Conservation (phyloP, 2,113 vertebrate genomes). For the Mesoclemmys tuberculata region DNA sequence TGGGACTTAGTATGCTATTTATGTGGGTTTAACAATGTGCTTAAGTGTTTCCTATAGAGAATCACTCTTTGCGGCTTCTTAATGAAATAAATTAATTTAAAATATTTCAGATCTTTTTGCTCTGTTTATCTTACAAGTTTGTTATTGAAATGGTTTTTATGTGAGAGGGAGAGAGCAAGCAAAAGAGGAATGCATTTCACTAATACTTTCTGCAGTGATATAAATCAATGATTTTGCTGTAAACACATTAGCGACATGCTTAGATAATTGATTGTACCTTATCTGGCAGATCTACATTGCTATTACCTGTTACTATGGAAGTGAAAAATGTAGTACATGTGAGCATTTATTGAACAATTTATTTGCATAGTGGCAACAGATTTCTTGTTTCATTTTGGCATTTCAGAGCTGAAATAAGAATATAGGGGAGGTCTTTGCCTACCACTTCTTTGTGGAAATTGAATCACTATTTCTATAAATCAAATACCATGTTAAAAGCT, state of each 20-base stretch:
- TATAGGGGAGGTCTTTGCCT: slow-evolving; percentile 32
- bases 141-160: not conserved
- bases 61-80: not conserved
- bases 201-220: not conserved
- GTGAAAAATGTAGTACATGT: not conserved
- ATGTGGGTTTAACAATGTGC: not conserved
- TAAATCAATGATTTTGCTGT: slow-evolving; percentile 43
- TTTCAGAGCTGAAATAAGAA: slow-evolving; percentile 38
- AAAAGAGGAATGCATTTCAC: not conserved
- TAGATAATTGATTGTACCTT: slow-evolving; percentile 63
- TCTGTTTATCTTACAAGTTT: not conserved
- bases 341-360: slow-evolving; percentile 39
- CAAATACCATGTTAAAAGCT: slow-evolving; percentile 77
- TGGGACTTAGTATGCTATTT: not conserved
- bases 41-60: slow-evolving; percentile 17
- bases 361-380: slow-evolving; percentile 33
- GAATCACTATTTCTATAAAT: slow-evolving; percentile 76
- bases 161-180: not conserved
- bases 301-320: slow-evolving; percentile 48
- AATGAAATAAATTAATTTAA: not conserved
- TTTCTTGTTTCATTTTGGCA: slow-evolving; percentile 52
- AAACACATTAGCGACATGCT: slow-evolving; percentile 48
- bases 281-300: slow-evolving; percentile 55
- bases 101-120: not conserved
- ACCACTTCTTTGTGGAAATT: slow-evolving; percentile 60